Percentiles rank a stretch among this genome's conserved stretches.
phyloP scores from a whole-genome alignment of 2,113 vertebrate species.

The Lasiurus borealis region DNA sequence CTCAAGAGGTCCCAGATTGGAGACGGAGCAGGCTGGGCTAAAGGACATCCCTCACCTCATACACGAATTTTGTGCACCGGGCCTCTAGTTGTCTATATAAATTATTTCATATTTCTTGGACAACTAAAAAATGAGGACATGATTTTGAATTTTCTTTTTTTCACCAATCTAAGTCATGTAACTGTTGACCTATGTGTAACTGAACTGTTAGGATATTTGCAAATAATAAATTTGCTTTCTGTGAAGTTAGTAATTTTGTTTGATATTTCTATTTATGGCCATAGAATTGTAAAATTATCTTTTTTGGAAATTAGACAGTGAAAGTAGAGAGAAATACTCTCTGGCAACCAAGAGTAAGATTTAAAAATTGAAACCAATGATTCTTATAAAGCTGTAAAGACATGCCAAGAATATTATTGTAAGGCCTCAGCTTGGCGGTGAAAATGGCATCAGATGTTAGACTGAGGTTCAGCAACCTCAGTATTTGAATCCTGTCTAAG shows the following conservation, averaged over 20 bases:
- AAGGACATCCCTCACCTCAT: too few species aligned
- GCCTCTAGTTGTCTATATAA: neutral
- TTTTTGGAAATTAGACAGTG: conserved; percentile 11
- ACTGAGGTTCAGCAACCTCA: neutral
- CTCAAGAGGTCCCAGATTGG: too few species aligned
- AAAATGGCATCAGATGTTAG: neutral
- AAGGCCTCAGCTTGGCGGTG: neutral
- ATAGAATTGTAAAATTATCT: neutral
- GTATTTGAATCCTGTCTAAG: neutral
- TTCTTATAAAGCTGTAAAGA: neutral
- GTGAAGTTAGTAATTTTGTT: neutral
- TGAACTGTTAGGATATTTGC: neutral
- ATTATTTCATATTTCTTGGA: neutral
- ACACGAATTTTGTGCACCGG: too few species aligned
- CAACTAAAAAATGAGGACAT: neutral
- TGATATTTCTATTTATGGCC: neutral
- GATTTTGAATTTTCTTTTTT: conserved; percentile 43
- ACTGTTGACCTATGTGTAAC: neutral
- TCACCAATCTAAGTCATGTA: conserved; percentile 21
- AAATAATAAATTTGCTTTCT: conserved; percentile 45
- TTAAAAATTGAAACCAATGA: neutral
- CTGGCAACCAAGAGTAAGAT: neutral
- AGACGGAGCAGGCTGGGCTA: too few species aligned
- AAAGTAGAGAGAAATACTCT: neutral
- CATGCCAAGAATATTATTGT: neutral